phyloP scores from a whole-genome alignment of 2,797 vertebrate genomes.

The Urosaurus nigricauda region DNA sequence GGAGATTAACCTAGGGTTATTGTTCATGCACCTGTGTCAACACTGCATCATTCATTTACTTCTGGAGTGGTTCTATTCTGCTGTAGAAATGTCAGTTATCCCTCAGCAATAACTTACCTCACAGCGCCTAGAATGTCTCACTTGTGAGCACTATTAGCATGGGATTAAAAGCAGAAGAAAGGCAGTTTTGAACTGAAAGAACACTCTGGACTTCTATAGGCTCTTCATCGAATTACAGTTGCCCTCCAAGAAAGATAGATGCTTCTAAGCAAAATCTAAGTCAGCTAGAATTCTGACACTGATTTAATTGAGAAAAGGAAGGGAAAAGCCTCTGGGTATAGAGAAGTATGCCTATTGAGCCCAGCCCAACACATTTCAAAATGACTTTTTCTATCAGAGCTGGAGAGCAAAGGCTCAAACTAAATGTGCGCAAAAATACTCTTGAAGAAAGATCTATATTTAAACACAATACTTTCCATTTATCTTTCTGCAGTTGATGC shows the following conservation, averaged over 20 bases:
- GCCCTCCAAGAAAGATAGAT: neutral
- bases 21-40: neutral
- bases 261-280: neutral
- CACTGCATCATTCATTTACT: neutral
- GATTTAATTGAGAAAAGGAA: neutral
- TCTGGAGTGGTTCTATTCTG: neutral
- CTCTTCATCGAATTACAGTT: neutral
- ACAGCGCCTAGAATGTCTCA: neutral
- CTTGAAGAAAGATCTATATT: neutral
- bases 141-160: neutral
- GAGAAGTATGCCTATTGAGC: neutral
- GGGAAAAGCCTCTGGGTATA: neutral
- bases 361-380: neutral
- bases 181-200: neutral
- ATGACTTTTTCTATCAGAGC: neutral
- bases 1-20: neutral
- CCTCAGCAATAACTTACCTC: neutral
- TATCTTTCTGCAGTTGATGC: neutral
- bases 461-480: neutral
- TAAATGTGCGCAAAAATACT: neutral
- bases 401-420: neutral
- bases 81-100: too few relatives aligned
- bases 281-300: neutral
- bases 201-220: neutral
- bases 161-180: neutral